Evolutionary conservation across 2,888 invertebrate genomes (phyloP).

Genomic region (Amiota minor): DNA sequence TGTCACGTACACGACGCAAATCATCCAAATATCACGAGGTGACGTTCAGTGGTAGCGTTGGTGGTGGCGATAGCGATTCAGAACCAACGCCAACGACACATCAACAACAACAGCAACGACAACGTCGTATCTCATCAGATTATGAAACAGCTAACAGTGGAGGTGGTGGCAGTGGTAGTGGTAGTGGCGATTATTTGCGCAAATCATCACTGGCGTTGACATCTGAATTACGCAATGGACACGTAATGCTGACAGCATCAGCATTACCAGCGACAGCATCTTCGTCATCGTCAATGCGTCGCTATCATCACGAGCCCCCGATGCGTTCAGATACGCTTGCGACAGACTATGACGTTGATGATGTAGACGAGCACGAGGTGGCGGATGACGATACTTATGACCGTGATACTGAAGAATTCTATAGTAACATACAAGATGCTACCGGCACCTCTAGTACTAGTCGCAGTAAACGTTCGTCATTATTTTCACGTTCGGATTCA

Average conservation of each 20-base stretch:
- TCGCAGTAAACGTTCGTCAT: slow-evolving; percentile 70
- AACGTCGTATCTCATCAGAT: slow-evolving; percentile 42
- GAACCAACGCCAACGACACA: slow-evolving; percentile 30
- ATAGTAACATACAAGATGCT: slow-evolving; percentile 71
- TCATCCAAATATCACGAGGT: slow-evolving; percentile 68
- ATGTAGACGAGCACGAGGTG: slow-evolving; percentile 42
- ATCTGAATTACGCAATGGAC: slow-evolving; percentile 22
- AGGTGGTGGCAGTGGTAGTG: slow-evolving; percentile 24
- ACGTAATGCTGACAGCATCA: not conserved
- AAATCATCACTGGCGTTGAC: slow-evolving; percentile 39
- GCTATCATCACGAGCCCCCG: slow-evolving; percentile 34
- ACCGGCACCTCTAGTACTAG: slow-evolving; percentile 52
- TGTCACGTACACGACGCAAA: slow-evolving; percentile 53
- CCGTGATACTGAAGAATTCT: slow-evolving; percentile 71
- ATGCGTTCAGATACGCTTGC: slow-evolving; percentile 53
- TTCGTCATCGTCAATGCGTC: not conserved
- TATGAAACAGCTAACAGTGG: slow-evolving; percentile 44
- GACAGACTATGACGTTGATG: slow-evolving; percentile 55
- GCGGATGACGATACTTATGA: slow-evolving; percentile 62
- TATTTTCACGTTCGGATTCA: slow-evolving; percentile 73
- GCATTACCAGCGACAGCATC: not conserved
- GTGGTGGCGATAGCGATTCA: slow-evolving; percentile 61
- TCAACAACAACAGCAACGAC: slow-evolving; percentile 41
- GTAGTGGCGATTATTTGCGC: slow-evolving; percentile 40
- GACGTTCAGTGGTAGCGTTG: slow-evolving; percentile 68